phyloP scores from a whole-genome alignment of 2,113 vertebrate genomes.

The Lepisosteus osseus region DNA sequence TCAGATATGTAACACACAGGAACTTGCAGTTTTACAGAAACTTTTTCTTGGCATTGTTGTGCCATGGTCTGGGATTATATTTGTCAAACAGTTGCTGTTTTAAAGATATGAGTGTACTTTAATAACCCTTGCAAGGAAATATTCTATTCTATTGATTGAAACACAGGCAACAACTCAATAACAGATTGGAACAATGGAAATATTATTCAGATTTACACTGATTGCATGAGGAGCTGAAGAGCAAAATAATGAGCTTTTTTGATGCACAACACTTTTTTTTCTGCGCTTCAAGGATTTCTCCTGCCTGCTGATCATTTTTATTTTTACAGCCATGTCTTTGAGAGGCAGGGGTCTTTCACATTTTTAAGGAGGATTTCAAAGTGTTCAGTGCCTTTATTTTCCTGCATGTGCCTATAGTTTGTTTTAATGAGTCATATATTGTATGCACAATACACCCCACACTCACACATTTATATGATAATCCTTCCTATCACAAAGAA shows the following conservation, averaged over 20 bases:
- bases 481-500: neutral
- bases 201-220: neutral
- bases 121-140: neutral
- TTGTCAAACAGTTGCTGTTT: too few species aligned
- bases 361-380: too few species aligned
- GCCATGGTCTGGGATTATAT: too few species aligned
- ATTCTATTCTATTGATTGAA: neutral
- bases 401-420: neutral
- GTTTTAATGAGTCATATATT: neutral
- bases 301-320: constrained; percentile 5
- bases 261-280: neutral
- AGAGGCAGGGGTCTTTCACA: neutral
- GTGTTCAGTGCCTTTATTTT: too few species aligned
- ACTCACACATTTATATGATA: neutral
- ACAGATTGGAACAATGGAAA: neutral
- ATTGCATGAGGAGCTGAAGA: constrained; percentile 4
- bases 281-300: neutral
- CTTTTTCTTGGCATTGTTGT: too few species aligned
- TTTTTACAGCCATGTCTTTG: too few species aligned
- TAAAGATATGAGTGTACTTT: too few species aligned
- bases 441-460: neutral
- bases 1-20: too few species aligned
- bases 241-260: constrained; percentile 9
- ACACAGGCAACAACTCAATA: neutral
- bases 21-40: too few species aligned